These are phyloP conservation scores for Orthonyx spaldingii DNA, from an alignment of 2,113 vertebrate genomes.

Conservation along the genomic window DNA sequence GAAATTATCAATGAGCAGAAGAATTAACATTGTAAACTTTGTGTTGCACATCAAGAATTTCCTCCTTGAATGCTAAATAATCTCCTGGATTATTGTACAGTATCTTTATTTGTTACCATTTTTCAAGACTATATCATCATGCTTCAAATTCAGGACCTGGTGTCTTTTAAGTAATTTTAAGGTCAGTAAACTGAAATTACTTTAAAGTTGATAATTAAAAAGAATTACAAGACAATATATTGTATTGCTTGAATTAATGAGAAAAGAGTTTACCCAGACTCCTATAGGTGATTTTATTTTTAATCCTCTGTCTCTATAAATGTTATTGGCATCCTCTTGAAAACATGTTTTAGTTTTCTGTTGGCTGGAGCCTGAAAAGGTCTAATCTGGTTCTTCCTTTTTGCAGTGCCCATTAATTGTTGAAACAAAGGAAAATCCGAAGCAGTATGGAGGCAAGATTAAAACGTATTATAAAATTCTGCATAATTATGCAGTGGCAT, in stretches of 20 bases:
- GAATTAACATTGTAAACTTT: background rate
- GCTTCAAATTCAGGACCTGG: background rate
- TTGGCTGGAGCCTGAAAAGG: background rate
- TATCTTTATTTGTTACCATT: background rate
- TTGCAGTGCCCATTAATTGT: background rate
- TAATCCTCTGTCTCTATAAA: background rate
- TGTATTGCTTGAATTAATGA: background rate
- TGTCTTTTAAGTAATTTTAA: background rate
- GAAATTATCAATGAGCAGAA: background rate
- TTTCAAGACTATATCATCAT: background rate
- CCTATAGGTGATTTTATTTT: background rate
- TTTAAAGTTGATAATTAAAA: background rate
- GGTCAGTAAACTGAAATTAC: background rate
- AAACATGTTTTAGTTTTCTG: background rate
- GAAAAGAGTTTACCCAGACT: background rate
- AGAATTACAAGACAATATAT: background rate
- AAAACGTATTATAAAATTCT: background rate
- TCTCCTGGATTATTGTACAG: background rate
- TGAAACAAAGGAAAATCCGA: background rate
- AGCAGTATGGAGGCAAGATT: background rate
- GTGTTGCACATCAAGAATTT: background rate
- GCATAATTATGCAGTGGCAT: background rate
- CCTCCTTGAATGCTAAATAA: background rate
- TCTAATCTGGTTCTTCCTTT: background rate
- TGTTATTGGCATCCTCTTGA: background rate